Conservation (phyloP, 2,113 vertebrate species). For the Alces alces region DNA sequence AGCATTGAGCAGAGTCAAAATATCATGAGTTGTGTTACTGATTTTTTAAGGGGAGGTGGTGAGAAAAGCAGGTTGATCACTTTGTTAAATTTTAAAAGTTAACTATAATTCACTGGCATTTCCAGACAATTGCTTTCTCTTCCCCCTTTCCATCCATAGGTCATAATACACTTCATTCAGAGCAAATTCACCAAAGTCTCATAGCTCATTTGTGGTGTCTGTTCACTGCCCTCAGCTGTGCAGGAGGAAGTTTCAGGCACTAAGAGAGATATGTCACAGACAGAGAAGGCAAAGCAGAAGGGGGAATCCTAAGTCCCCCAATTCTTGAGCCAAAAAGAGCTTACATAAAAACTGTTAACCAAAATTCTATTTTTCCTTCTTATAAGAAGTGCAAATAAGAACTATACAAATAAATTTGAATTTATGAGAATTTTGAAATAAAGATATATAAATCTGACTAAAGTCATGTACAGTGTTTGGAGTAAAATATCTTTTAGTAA, state of each 20-base stretch:
- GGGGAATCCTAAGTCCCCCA: not conserved
- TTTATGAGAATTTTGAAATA: slow-evolving; percentile 8
- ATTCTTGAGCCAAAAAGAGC: not conserved
- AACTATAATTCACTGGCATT: not conserved
- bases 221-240: not conserved
- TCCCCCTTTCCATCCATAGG: not conserved
- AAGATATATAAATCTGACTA: not conserved
- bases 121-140: not conserved
- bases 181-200: not conserved
- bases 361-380: not conserved
- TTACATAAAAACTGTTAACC: not conserved
- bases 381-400: not conserved
- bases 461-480: not conserved
- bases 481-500: slow-evolving; percentile 28
- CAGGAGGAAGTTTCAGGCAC: not conserved
- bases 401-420: not conserved
- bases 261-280: not conserved
- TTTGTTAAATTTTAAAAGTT: not conserved
- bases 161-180: not conserved
- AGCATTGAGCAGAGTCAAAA: not conserved
- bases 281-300: not conserved
- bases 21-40: not conserved
- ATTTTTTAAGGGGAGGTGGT: not conserved
- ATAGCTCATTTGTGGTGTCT: not conserved
- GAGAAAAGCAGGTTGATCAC: not conserved